Base-by-base conservation (phyloP, 1,140 invertebrate genomes). In the Tetramorium parvispinum region DNA sequence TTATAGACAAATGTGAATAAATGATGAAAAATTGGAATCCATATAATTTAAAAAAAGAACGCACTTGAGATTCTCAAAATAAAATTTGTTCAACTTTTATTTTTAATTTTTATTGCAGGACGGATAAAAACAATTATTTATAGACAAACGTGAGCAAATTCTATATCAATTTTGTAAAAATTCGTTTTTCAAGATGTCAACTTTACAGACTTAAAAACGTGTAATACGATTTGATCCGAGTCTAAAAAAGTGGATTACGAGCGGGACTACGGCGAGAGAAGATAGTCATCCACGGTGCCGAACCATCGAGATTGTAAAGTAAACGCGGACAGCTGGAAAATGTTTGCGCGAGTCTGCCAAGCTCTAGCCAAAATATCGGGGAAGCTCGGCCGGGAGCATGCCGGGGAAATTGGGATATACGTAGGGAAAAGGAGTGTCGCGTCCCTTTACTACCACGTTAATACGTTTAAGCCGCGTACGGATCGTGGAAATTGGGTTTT, bases 401-500 rank as follows among this genome's bases (percentile, higher is more conserved):
- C 49, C 16, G 40, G 53, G 21, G 66, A 73, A 73, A 82, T 82
- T 82, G 79, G 53, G 18, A 57, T 82, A 46, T 46, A 59, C 51
- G 24, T 46, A 27, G 11, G 21, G 13, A 37, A 27, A 53, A 70
- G 51, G 49, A 8, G 24, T 49, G 76, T 57, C 79, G 66, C 66
- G 66, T 73, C 66, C 53, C 51, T 73, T 82, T 37, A 73, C 66
- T 73, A 82, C 37, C 66, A 82, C 88, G 87, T 89, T 89, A 89
- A 89, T 89, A 88, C 78, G 83, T 88, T 89, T 89, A 89, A 89
- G 87, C 88, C 88, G 87, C 73, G 85, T 89, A 77, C 88, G 87
- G 88, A 88, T 89, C 83, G 88, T 89, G 87, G 88, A 89, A 89
- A 89, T 89, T 89, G 88, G 88, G 88, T 89, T 89, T 88, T 88